phyloP scores from a whole-genome alignment of 2,888 invertebrate species.

The Rhagophthalmus giganteus region DNA sequence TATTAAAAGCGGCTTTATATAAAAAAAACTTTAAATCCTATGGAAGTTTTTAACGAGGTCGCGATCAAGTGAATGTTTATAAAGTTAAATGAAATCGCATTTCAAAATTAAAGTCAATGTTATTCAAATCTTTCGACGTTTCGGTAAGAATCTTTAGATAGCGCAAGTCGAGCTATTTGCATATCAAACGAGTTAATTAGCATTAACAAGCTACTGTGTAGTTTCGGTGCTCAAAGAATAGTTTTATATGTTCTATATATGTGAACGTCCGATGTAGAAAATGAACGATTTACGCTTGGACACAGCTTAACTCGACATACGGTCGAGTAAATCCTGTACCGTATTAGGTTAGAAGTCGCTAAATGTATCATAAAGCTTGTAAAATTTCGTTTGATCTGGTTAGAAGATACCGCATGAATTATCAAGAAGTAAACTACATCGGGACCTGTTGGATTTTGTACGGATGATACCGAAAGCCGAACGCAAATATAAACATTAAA shows the following conservation, averaged over 20 bases:
- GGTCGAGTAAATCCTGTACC: no score
- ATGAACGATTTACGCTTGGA: constrained; percentile 12
- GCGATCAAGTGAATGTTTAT: constrained; percentile 12
- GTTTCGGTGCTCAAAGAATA: constrained; percentile 15
- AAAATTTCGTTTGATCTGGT: constrained; percentile 16
- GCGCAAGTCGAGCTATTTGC: constrained; percentile 31
- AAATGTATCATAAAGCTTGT: constrained; percentile 16
- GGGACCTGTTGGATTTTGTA: constrained; percentile 13
- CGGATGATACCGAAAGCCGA: no score
- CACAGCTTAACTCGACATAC: constrained; percentile 8
- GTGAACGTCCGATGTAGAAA: neutral
- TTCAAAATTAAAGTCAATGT: constrained; percentile 20
- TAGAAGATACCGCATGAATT: constrained; percentile 12
- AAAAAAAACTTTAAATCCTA: neutral
- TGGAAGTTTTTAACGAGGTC: neutral
- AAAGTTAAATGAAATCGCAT: constrained; percentile 17
- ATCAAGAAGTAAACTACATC: constrained; percentile 11
- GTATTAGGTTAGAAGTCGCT: constrained; percentile 3
- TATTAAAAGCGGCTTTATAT: no score
- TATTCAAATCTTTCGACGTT: constrained; percentile 14
- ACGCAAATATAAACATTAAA: no score
- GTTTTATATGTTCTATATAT: constrained; percentile 4
- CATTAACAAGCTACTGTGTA: constrained; percentile 26
- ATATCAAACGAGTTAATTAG: constrained; percentile 37
- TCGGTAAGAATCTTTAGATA: constrained; percentile 24